phyloP scores from a whole-genome alignment of 2,113 vertebrate species.

The Xiphophorus couchianus region DNA sequence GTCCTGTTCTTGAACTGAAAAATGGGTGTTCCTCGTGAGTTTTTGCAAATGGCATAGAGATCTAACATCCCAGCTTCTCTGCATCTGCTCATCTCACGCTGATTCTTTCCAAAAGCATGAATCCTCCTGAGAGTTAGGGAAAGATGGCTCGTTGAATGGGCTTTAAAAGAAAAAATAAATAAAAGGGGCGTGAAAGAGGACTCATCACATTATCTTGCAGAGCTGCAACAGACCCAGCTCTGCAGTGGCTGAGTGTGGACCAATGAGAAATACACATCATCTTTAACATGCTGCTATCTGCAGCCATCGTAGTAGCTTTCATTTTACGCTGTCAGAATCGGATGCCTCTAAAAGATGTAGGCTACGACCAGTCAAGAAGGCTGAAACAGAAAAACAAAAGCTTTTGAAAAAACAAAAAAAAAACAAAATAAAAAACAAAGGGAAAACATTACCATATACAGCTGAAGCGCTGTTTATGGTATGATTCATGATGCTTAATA shows the following conservation, averaged over 20 bases:
- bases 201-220: conserved; percentile 42
- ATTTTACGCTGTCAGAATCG: conserved; percentile 40
- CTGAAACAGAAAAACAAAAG: conserved; percentile 69
- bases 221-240: conserved; percentile 54
- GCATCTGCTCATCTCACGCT: conserved; percentile 74
- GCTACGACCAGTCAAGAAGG: conserved; percentile 76
- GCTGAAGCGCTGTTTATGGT: conserved; percentile 77
- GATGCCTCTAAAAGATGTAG: conserved; percentile 78
- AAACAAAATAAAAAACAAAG: conserved; percentile 40
- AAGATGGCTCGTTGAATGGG: conserved; percentile 16
- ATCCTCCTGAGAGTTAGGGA: neutral
- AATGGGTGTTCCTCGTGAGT: conserved; percentile 10
- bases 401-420: conserved; percentile 53
- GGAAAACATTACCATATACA: conserved; percentile 77
- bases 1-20: neutral
- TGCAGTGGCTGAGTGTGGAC: conserved; percentile 52
- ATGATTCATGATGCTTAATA: conserved; percentile 75
- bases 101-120: conserved; percentile 28
- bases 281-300: conserved; percentile 33
- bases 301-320: conserved; percentile 37
- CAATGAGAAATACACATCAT: conserved; percentile 64
- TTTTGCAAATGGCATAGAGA: conserved; percentile 36
- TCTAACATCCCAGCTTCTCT: conserved; percentile 67
- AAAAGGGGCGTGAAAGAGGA: conserved; percentile 8
- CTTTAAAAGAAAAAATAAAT: neutral